These are phyloP conservation scores for Brachirus orientalis DNA, from an alignment of 2,113 vertebrate genomes.

Conservation along the genomic window DNA sequence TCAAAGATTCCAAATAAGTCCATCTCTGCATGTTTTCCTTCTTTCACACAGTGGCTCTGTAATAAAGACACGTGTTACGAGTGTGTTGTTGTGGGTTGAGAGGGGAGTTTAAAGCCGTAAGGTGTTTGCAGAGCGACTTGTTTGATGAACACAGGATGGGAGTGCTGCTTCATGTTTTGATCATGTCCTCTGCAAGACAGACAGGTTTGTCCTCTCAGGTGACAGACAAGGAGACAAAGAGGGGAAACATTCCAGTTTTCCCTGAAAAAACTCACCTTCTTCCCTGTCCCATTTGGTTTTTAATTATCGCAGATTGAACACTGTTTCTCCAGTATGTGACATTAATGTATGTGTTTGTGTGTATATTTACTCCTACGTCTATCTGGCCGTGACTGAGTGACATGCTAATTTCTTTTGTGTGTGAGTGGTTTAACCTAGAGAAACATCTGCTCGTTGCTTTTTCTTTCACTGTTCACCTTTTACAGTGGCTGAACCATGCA, in stretches of 20 bases:
- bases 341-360: conserved; percentile 12
- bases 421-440: too few relatives aligned
- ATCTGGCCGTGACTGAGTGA: neutral
- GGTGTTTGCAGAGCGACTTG: conserved; percentile 21
- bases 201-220: conserved; percentile 54
- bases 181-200: conserved; percentile 1
- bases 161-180: neutral
- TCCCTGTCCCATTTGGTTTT: neutral
- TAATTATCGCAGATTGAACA: too few relatives aligned
- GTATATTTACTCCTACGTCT: too few relatives aligned
- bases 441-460: conserved; percentile 1
- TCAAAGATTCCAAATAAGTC: neutral
- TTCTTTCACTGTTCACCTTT: conserved; percentile 17
- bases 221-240: conserved; percentile 12
- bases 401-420: too few relatives aligned
- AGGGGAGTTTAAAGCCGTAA: conserved; percentile 3
- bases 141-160: too few relatives aligned
- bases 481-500: conserved; percentile 26
- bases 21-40: neutral
- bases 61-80: conserved; percentile 11
- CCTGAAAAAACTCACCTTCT: conserved; percentile 15
- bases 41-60: neutral
- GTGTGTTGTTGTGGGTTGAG: neutral
- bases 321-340: conserved; percentile 42
- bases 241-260: neutral